Percentiles rank a stretch among this genome's conserved stretches.
phyloP scores from a whole-genome alignment of 2,888 invertebrate genomes.

The Xestia ashworthii region DNA sequence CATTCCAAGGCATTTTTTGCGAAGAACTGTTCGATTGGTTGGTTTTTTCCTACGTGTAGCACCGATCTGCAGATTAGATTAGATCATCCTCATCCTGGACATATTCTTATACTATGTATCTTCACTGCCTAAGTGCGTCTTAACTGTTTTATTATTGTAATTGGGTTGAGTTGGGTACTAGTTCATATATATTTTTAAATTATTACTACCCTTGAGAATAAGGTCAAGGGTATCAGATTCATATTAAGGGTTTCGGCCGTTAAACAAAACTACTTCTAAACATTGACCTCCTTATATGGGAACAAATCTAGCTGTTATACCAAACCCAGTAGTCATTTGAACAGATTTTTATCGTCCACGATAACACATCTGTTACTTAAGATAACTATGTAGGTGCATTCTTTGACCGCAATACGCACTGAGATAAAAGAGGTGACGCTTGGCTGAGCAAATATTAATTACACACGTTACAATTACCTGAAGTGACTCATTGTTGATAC shows the following conservation, averaged over 20 bases:
- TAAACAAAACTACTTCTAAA: not conserved
- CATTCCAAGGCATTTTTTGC: slow-evolving; percentile 26
- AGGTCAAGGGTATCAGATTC: slow-evolving; percentile 21
- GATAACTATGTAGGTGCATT: slow-evolving; percentile 54
- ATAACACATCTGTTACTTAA: slow-evolving; percentile 46
- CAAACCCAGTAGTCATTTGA: slow-evolving; percentile 18
- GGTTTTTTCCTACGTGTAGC: not conserved
- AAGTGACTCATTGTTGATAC: slow-evolving; percentile 65
- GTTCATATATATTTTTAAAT: not conserved
- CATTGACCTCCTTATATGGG: not conserved
- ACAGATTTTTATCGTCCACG: slow-evolving; percentile 42
- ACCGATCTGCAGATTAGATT: not conserved
- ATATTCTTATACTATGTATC: not conserved
- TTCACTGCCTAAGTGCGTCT: not conserved
- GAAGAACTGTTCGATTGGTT: not conserved
- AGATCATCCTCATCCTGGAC: not conserved
- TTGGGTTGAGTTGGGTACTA: not conserved
- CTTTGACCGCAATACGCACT: slow-evolving; percentile 72
- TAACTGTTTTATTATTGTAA: not conserved
- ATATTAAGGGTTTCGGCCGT: not conserved
- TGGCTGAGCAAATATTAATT: slow-evolving; percentile 73
- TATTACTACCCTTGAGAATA: slow-evolving; percentile 2
- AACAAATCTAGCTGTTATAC: slow-evolving; percentile 17
- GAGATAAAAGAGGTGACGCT: slow-evolving; percentile 73
- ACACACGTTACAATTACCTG: slow-evolving; percentile 67